Conservation (phyloP, 2,113 vertebrate genomes). For the Seriola rivoliana region DNA sequence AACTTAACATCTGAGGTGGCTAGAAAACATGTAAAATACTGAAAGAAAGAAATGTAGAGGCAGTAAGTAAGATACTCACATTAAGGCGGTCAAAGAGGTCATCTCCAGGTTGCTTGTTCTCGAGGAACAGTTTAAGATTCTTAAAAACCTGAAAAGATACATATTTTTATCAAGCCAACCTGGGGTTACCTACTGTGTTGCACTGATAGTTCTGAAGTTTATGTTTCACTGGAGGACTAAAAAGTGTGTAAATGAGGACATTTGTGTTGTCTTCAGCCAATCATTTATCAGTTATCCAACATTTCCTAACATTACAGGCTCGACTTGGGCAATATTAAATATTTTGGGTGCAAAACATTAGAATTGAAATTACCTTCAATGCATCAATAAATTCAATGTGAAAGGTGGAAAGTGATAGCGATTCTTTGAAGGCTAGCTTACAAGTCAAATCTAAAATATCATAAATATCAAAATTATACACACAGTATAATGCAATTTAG, state of each 20-base stretch:
- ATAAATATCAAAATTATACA: not conserved
- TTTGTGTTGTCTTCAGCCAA: not conserved
- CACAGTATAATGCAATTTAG: not conserved
- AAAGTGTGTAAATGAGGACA: no score
- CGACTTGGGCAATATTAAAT: not conserved
- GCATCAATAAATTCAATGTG: not conserved
- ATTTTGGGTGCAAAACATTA: not conserved
- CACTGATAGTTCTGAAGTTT: not conserved
- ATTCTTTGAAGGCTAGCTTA: not conserved
- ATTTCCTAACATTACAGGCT: not conserved
- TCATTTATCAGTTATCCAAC: not conserved
- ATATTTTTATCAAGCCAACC: not conserved
- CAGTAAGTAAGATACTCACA: constrained; percentile 59
- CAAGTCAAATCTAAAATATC: not conserved
- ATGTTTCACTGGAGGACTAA: not conserved
- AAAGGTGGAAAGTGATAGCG: not conserved
- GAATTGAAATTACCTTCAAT: not conserved
- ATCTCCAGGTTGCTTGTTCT: constrained; percentile 81
- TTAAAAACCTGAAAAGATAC: constrained; percentile 86
- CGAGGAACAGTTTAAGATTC: constrained; percentile 86
- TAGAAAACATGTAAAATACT: not conserved
- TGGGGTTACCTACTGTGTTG: no score
- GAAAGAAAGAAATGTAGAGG: not conserved
- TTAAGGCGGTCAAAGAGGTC: constrained; percentile 86
- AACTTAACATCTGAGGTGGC: not conserved